Base-by-base conservation (phyloP, 2,888 invertebrate genomes). In the Drosophila monieri region DNA sequence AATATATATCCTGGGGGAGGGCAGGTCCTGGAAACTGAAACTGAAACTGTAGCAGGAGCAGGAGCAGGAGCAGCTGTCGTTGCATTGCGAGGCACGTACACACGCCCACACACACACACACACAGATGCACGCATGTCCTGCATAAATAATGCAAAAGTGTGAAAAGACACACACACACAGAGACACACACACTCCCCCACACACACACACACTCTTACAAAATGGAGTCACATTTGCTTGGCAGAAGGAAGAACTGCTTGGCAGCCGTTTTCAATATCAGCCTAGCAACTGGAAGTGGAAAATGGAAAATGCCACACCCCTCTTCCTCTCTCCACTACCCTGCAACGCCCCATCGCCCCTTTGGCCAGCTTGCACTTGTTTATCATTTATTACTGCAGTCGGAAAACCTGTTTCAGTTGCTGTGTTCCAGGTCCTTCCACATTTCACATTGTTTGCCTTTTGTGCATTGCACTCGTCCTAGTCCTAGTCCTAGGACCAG, bases 311-410 rank as follows among this genome's bases (percentile, higher is more conserved):
- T 48, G 18, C 27, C 3, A 9, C 9, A 2, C 27, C 8, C 8
- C n/a, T n/a, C n/a, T n/a, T n/a, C 27, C 27, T 5, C 21, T 23
- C 3, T 4, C 12, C 9, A 37, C 18, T 30, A 1, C 9, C 5
- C 14, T 18, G 47, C 39, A 41, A 37, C 5, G 35, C 44, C 32
- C 46, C 46, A 60, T 35, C 37, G 44, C 48, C 54, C 48, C 55
- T 71, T 66, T 72, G 64, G 77, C 83, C 85, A 76, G 83, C 80
- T 74, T 76, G 83, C 79, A 85, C 83, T 81, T 85, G 85, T 81
- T 85, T 80, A 80, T 85, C 80, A 85, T 80, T 81, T 80, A 80
- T 80, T 81, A 77, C 80, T 79, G 79, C 80, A 81, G 81, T 72
- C 71, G 76, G 76, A 70, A 80, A 80, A 78, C 64, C 77, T 57